phyloP scores from a whole-genome alignment of 2,797 vertebrate species.

The Enteromius mattozi region DNA sequence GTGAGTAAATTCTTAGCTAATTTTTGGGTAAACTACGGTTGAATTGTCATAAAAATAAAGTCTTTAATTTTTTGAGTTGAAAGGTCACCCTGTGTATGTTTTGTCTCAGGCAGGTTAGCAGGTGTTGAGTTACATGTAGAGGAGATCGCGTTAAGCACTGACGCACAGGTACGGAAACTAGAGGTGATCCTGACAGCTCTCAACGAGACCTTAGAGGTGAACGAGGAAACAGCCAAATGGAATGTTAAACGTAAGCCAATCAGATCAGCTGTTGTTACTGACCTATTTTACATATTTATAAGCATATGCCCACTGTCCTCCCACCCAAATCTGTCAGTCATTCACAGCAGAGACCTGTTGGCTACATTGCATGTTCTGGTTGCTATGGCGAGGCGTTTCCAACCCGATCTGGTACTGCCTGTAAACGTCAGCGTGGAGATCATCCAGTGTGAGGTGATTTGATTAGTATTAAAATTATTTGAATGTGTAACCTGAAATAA shows the following conservation, averaged over 20 bases:
- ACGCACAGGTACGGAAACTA: constrained; percentile 86
- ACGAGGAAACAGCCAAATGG: constrained; percentile 81
- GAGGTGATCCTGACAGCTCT: constrained; percentile 79
- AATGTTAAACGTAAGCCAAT: constrained; percentile 82
- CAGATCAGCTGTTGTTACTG: not conserved
- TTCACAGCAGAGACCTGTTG: constrained; percentile 89
- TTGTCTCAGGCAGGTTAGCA: constrained; percentile 77
- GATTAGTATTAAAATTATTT: not conserved
- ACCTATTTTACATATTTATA: constrained; percentile 12
- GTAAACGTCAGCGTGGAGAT: constrained; percentile 85
- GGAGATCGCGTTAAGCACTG: constrained; percentile 82
- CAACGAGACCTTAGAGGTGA: constrained; percentile 73
- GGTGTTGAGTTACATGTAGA: constrained; percentile 80
- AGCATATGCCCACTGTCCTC: constrained; percentile 21
- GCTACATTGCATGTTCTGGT: constrained; percentile 91
- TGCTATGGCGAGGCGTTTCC: constrained; percentile 85
- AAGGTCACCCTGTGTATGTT: constrained; percentile 14
- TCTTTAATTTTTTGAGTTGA: not conserved
- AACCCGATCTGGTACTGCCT: constrained; percentile 83
- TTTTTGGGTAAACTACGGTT: not conserved
- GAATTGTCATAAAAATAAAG: not conserved
- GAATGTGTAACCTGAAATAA: no score
- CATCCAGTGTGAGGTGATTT: constrained; percentile 82
- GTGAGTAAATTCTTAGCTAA: not conserved
- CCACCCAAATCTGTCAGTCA: constrained; percentile 75